A percentile compares a stretch with the other conserved stretches of the same genome.
phyloP scores from a whole-genome alignment of 1,140 invertebrate genomes.

The Leptinotarsa lineolata region DNA sequence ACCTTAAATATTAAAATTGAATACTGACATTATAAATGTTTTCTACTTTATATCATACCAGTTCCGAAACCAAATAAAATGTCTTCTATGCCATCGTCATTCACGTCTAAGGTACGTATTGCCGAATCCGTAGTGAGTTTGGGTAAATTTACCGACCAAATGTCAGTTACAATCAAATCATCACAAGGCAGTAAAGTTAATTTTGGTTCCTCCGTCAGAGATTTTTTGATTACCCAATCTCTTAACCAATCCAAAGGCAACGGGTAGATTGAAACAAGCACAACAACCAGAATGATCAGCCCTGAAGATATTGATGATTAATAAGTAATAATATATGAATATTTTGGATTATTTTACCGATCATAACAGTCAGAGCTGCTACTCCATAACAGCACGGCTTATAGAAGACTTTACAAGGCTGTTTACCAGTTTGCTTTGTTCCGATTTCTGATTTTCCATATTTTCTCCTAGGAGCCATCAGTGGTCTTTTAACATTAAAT shows the following conservation, averaged over 20 bases:
- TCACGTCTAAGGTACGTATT: conserved; percentile 72
- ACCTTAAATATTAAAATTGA: conserved; percentile 33
- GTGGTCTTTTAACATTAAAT: conserved; percentile 70
- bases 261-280: conserved; percentile 70
- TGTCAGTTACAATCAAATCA: conserved; percentile 67
- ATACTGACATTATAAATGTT: neutral
- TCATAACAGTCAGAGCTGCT: conserved; percentile 62
- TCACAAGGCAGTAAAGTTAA: conserved; percentile 67
- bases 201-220: conserved; percentile 36
- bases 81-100: conserved; percentile 74
- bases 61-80: conserved; percentile 81
- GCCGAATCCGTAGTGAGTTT: conserved; percentile 78
- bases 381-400: conserved; percentile 67
- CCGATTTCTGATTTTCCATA: conserved; percentile 55
- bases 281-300: conserved; percentile 65
- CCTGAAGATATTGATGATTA: conserved; percentile 52
- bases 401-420: conserved; percentile 62
- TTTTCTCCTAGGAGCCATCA: conserved; percentile 75
- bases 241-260: conserved; percentile 63
- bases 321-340: neutral
- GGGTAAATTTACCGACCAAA: conserved; percentile 75
- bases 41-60: conserved; percentile 57
- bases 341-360: conserved; percentile 50
- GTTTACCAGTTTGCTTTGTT: conserved; percentile 58
- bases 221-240: conserved; percentile 60